A percentile compares a stretch with the other conserved stretches of the same genome.
phyloP scores from a whole-genome alignment of 2,797 vertebrate genomes.

The Aulostomus chinensis region DNA sequence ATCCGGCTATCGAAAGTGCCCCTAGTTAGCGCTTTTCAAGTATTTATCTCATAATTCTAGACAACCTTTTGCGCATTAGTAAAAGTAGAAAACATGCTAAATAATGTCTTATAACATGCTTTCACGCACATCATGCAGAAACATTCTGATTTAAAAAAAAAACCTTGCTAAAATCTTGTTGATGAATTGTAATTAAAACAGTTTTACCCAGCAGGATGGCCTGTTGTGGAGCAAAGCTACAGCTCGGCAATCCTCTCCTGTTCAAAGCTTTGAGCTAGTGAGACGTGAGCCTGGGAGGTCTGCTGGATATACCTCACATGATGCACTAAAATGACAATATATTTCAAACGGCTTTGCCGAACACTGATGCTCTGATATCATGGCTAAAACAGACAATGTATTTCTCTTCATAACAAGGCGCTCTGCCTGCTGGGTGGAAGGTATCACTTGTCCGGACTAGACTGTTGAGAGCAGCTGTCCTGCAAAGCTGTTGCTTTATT shows the following conservation, averaged over 20 bases:
- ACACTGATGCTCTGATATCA: constrained; percentile 59
- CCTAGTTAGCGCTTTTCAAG: no score
- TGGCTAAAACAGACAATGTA: constrained; percentile 45
- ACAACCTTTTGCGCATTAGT: no score
- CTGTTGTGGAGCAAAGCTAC: constrained; percentile 14
- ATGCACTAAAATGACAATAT: constrained; percentile 37
- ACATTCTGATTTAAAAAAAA: no score
- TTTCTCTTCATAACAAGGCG: constrained; percentile 34
- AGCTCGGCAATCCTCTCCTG: not conserved
- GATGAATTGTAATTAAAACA: constrained; percentile 5
- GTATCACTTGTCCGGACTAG: constrained; percentile 24
- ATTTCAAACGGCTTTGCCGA: constrained; percentile 42
- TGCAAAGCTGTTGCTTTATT: constrained; percentile 8
- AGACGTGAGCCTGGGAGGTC: constrained; percentile 14
- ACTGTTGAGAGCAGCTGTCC: constrained; percentile 28
- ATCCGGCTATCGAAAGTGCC: no score
- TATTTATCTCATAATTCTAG: no score
- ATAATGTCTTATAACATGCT: no score
- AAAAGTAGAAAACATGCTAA: no score
- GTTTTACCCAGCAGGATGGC: constrained; percentile 37
- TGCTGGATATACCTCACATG: constrained; percentile 29
- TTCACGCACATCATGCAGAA: not conserved
- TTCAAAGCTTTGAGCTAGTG: constrained; percentile 18
- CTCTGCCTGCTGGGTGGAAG: constrained; percentile 30
- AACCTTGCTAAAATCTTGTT: no score